These are phyloP conservation scores for Antheraea pernyi DNA, from an alignment of 1,140 invertebrate genomes.

Conservation along the genomic window DNA sequence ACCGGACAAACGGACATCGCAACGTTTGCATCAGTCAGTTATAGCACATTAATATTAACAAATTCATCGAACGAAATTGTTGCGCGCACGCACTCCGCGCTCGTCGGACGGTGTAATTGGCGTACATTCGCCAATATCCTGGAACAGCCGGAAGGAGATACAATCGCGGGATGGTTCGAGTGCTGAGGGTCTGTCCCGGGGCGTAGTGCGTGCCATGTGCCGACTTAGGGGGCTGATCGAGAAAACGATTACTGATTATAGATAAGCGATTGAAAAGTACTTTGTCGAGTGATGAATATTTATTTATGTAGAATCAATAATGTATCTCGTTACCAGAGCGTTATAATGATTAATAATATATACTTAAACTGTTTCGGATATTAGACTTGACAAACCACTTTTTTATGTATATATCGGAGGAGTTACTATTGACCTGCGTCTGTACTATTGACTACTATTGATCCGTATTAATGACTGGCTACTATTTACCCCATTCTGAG, in stretches of 20 bases:
- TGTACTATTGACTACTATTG: too few species aligned
- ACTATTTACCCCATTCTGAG: too few species aligned
- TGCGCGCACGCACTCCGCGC: not conserved
- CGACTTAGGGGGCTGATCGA: not conserved
- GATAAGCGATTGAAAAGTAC: not conserved
- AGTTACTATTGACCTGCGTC: too few species aligned
- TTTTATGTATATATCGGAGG: too few species aligned
- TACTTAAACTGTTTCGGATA: too few species aligned
- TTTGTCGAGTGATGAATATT: too few species aligned
- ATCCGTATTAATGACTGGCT: too few species aligned
- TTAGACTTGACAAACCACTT: too few species aligned
- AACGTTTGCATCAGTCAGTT: not conserved
- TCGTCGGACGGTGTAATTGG: not conserved
- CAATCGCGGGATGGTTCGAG: not conserved
- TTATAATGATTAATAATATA: too few species aligned
- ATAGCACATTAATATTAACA: not conserved
- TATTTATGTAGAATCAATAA: too few species aligned
- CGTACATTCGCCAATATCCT: slow-evolving; percentile 9
- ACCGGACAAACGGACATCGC: not conserved
- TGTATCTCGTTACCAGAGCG: too few species aligned
- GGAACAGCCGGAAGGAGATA: slow-evolving; percentile 8
- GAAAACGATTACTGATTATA: not conserved
- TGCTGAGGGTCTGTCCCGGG: not conserved
- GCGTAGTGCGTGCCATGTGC: not conserved
- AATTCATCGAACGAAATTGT: not conserved